Conservation (phyloP, 2,888 invertebrate species). For the Drosophila setosimentum region DNA sequence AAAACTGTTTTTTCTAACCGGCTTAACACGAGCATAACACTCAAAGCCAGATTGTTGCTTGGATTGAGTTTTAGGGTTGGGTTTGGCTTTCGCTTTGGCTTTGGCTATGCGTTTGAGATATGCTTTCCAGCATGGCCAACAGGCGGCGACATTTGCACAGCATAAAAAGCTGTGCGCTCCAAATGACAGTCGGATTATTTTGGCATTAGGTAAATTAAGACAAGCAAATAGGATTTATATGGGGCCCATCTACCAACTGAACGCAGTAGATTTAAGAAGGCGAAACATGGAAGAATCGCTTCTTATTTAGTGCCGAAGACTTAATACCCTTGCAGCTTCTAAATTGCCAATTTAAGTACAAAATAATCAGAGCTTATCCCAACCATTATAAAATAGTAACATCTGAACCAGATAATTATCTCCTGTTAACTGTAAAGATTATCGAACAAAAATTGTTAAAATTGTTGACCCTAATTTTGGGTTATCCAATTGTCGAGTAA, state of each 20-base stretch:
- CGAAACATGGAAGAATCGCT: constrained; percentile 1
- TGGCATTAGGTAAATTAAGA: constrained; percentile 67
- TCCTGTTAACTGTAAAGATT: neutral
- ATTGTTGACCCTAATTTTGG: neutral
- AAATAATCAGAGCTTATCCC: neutral
- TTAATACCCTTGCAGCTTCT: neutral
- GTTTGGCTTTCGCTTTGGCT: neutral
- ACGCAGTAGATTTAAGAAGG: neutral
- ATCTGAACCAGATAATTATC: neutral
- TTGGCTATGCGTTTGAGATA: neutral
- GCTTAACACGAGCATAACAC: constrained; percentile 47
- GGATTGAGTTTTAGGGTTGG: neutral
- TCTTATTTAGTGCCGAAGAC: neutral
- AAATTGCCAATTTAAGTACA: neutral
- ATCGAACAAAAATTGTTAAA: neutral
- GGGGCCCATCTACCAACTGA: constrained; percentile 30
- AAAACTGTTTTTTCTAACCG: constrained; percentile 39
- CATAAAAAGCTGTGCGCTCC: constrained; percentile 42
- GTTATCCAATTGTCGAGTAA: neutral
- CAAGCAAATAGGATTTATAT: constrained; percentile 72
- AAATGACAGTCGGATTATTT: constrained; percentile 52
- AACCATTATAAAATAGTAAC: neutral
- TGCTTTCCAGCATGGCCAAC: constrained; percentile 23
- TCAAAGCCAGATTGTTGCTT: constrained; percentile 32
- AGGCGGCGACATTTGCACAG: constrained; percentile 42